These are phyloP conservation scores for Phalanger gymnotis DNA, from an alignment of 2,797 vertebrate species.

Conservation along the genomic window DNA sequence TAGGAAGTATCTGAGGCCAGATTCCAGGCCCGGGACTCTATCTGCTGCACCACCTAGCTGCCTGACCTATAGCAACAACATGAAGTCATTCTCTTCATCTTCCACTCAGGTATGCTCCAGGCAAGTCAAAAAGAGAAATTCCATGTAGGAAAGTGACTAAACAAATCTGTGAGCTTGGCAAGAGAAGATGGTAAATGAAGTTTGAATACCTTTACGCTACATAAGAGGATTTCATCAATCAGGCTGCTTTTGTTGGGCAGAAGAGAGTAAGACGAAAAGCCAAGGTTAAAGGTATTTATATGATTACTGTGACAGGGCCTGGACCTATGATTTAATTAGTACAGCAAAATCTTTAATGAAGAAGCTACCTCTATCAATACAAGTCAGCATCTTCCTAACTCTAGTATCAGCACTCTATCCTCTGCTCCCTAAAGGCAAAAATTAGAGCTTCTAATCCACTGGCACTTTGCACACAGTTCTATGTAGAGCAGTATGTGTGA, in stretches of 20 bases:
- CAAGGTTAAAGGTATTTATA: slow-evolving; percentile 6
- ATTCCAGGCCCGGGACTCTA: not conserved
- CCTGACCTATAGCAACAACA: not conserved
- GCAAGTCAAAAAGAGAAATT: not conserved
- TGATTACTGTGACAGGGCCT: not conserved
- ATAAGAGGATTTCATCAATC: not conserved
- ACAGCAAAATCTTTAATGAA: not conserved
- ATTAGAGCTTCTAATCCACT: not conserved
- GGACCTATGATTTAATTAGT: not conserved
- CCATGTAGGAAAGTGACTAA: not conserved
- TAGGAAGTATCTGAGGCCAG: not conserved
- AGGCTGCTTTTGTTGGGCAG: not conserved
- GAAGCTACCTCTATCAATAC: not conserved
- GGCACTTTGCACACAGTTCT: not conserved
- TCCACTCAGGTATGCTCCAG: not conserved
- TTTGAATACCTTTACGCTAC: not conserved
- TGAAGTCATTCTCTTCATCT: not conserved
- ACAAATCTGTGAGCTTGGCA: not conserved
- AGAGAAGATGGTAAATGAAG: not conserved
- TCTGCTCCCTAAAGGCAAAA: not conserved
- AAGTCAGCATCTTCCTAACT: not conserved
- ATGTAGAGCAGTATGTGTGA: not conserved
- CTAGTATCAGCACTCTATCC: not conserved
- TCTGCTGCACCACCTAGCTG: not conserved
- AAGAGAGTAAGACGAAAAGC: not conserved